phyloP scores from a whole-genome alignment of 2,113 vertebrate species.

The Phrynocephalus versicolor region DNA sequence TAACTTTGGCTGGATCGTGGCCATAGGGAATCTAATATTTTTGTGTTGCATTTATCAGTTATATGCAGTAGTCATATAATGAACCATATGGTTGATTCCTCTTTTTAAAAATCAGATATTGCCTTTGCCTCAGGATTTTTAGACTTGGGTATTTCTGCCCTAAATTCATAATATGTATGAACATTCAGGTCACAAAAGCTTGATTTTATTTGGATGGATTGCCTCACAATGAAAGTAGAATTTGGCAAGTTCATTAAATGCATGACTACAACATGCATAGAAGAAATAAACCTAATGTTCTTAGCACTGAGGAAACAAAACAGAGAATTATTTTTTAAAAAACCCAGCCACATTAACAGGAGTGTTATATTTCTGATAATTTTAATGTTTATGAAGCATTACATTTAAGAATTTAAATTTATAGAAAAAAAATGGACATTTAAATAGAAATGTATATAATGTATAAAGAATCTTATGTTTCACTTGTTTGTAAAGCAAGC shows the following conservation, averaged over 20 bases:
- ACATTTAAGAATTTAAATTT: conserved; percentile 24
- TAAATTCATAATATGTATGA: conserved; percentile 4
- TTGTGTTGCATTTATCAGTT: background rate
- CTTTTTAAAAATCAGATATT: too few species aligned
- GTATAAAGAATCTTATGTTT: conserved; percentile 41
- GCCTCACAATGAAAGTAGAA: conserved; percentile 33
- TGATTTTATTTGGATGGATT: conserved; percentile 6
- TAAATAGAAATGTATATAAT: conserved; percentile 44
- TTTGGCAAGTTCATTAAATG: background rate
- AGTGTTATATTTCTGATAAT: conserved; percentile 56
- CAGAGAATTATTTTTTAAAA: conserved; percentile 24
- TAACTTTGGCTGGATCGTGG: background rate
- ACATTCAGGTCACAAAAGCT: conserved; percentile 32
- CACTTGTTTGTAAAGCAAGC: too few species aligned
- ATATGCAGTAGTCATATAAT: background rate
- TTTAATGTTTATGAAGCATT: conserved; percentile 42
- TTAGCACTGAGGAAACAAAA: conserved; percentile 46
- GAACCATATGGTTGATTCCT: too few species aligned
- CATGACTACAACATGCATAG: conserved; percentile 56
- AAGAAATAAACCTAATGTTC: conserved; percentile 50
- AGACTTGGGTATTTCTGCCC: background rate
- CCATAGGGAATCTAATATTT: too few species aligned
- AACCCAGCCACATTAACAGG: conserved; percentile 37
- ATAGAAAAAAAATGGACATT: conserved; percentile 37
- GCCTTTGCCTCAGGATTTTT: background rate